A percentile compares a stretch with the other conserved stretches of the same genome.
Conservation (phyloP, 2,113 vertebrate species). For the Fulica atra region DNA sequence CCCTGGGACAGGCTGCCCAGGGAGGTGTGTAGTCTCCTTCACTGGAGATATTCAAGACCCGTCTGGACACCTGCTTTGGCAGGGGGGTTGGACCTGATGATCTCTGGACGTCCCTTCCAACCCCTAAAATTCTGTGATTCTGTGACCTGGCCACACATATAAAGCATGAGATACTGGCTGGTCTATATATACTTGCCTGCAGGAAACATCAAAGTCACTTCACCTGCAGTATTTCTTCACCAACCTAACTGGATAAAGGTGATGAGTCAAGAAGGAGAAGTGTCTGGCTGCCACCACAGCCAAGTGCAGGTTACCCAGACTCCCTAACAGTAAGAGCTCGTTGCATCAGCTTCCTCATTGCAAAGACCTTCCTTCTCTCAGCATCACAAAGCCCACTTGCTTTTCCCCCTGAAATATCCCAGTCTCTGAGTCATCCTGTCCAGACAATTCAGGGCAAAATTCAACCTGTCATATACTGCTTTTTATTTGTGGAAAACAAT, state of each 20-base stretch:
- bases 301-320: background rate
- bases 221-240: background rate
- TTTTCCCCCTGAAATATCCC: background rate
- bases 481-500: constrained; percentile 7
- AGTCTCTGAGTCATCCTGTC: background rate
- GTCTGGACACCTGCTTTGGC: too few species aligned
- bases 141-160: fast-evolving
- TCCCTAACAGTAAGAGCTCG: background rate
- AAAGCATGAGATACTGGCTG: background rate
- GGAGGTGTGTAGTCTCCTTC: too few species aligned
- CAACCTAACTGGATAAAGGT: background rate
- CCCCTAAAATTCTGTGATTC: too few species aligned
- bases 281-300: background rate
- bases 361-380: background rate
- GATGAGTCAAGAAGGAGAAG: background rate
- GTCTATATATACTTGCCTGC: background rate
- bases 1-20: too few species aligned
- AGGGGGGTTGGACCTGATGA: too few species aligned
- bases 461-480: background rate
- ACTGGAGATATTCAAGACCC: too few species aligned
- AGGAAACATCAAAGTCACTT: background rate
- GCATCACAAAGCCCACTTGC: background rate
- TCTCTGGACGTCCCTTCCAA: too few species aligned
- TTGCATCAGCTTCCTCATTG: background rate
- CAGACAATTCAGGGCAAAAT: background rate